Conservation (phyloP, 2,797 vertebrate genomes). For the Oceanodroma leucorhoa region DNA sequence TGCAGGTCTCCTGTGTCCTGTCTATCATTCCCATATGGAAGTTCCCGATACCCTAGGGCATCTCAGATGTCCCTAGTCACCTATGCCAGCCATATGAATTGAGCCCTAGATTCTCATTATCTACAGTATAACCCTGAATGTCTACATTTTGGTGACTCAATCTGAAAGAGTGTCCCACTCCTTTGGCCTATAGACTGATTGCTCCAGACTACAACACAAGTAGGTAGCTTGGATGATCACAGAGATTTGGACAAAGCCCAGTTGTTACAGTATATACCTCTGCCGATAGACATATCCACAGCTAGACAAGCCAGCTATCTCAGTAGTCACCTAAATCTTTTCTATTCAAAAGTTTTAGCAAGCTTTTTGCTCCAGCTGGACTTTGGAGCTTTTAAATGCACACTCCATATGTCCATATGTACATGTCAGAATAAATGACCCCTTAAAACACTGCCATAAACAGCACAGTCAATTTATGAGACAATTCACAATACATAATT, state of each 20-base stretch:
- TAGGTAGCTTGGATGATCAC: not conserved
- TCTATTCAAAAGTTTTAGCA: not conserved
- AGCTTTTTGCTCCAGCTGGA: not conserved
- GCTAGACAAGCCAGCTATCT: not conserved
- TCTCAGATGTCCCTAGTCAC: not conserved
- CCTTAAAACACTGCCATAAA: not conserved
- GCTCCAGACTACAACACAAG: not conserved
- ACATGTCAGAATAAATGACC: not conserved
- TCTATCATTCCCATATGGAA: not conserved
- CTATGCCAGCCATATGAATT: not conserved
- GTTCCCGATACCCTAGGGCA: not conserved
- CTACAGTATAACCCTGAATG: not conserved
- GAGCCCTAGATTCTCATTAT: not conserved
- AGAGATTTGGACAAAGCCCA: not conserved
- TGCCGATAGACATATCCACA: not conserved
- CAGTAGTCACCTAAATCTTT: not conserved
- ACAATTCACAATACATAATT: not conserved
- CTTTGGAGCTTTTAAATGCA: not conserved
- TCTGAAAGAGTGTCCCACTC: not conserved
- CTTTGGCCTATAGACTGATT: not conserved
- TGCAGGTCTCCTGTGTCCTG: not conserved
- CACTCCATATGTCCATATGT: not conserved
- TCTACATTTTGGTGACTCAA: not conserved
- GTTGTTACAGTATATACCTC: not conserved
- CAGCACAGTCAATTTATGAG: not conserved